Percentiles rank a stretch among this genome's conserved stretches.
These are phyloP conservation scores for Hoplostethus atlanticus DNA, from an alignment of 2,797 vertebrate genomes.

Conservation along the genomic window DNA sequence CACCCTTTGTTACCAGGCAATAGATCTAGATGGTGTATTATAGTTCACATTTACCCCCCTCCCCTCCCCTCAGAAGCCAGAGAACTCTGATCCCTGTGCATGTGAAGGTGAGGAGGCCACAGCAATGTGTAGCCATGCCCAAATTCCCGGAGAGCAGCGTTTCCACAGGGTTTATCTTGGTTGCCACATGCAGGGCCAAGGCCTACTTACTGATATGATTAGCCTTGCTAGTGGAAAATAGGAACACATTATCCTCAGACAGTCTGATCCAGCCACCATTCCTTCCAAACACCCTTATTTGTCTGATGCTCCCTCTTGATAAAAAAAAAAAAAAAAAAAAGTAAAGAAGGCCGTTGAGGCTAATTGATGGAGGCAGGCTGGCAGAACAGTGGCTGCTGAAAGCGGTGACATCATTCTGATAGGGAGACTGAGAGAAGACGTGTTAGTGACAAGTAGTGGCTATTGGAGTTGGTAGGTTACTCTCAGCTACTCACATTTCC, in stretches of 20 bases:
- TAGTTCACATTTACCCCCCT: conserved; percentile 19
- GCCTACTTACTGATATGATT: conserved; percentile 83
- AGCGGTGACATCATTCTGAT: conserved; percentile 69
- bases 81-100: conserved; percentile 72
- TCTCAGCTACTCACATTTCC: conserved; percentile 54
- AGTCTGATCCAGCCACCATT: conserved; percentile 66
- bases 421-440: conserved; percentile 56
- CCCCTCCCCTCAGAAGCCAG: conserved; percentile 21
- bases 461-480: conserved; percentile 70
- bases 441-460: conserved; percentile 63
- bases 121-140: conserved; percentile 32
- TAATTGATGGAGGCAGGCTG: conserved; percentile 63
- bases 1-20: background rate
- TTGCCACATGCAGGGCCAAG: conserved; percentile 79
- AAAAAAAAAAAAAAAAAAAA: conserved; percentile 26
- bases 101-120: conserved; percentile 52
- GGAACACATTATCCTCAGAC: conserved; percentile 78
- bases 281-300: conserved; percentile 69
- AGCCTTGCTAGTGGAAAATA: conserved; percentile 74
- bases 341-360: conserved; percentile 46
- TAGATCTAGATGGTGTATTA: conserved; percentile 38
- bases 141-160: conserved; percentile 56
- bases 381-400: conserved; percentile 51
- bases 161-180: conserved; percentile 74
- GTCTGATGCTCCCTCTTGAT: conserved; percentile 44